Conservation (phyloP, 2,888 invertebrate genomes). For the Pristionchus mayeri region DNA sequence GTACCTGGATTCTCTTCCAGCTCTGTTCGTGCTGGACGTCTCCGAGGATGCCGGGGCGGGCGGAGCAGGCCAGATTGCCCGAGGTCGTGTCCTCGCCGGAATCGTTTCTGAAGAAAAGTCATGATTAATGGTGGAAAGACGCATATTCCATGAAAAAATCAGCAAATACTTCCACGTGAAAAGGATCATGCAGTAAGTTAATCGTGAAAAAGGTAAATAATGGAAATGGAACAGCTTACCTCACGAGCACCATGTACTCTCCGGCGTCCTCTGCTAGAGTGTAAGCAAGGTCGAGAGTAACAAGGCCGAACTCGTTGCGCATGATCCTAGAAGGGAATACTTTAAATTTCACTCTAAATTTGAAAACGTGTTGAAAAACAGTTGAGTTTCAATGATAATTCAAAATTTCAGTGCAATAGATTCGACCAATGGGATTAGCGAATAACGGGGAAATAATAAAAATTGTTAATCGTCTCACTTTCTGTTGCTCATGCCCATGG, state of each 20-base stretch:
- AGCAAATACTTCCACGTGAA: too few species aligned
- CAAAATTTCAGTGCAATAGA: not conserved
- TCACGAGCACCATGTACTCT: conserved; percentile 56
- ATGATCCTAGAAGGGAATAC: conserved; percentile 78
- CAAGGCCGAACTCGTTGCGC: conserved; percentile 93
- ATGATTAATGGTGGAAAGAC: too few species aligned
- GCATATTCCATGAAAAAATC: too few species aligned
- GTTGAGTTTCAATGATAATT: not conserved
- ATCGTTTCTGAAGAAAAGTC: conserved; percentile 41
- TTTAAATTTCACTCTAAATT: too few species aligned
- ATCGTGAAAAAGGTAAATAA: too few species aligned
- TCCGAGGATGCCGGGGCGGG: conserved; percentile 79
- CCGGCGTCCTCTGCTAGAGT: conserved; percentile 84
- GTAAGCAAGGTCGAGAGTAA: conserved; percentile 89
- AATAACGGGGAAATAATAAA: too few species aligned
- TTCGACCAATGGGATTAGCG: too few species aligned
- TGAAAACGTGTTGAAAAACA: too few species aligned
- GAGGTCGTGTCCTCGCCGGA: conserved; percentile 51
- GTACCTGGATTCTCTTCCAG: conserved; percentile 87
- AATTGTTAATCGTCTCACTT: conserved; percentile 16
- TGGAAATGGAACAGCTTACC: not conserved
- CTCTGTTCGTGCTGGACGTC: conserved; percentile 95
- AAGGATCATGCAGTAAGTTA: too few species aligned
- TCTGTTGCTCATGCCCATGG: conserved; percentile 81
- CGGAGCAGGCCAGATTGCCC: conserved; percentile 68